Conservation (phyloP, 2,797 vertebrate genomes). For the Passerculus sandwichensis region DNA sequence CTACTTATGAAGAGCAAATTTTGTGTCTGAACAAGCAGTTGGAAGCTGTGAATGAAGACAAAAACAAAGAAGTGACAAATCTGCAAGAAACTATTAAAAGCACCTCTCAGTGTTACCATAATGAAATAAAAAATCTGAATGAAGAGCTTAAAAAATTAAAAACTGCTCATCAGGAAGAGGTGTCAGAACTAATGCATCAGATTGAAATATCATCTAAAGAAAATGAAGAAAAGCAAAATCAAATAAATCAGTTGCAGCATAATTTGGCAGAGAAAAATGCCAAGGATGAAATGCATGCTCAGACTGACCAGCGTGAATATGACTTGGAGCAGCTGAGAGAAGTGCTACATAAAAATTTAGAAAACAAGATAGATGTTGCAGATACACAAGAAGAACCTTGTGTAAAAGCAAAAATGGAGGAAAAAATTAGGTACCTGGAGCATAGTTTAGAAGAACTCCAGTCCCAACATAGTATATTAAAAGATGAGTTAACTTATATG, state of each 20-base stretch:
- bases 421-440: conserved; percentile 78
- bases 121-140: conserved; percentile 83
- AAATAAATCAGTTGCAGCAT: conserved; percentile 81
- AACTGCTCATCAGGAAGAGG: conserved; percentile 83
- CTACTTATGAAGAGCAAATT: conserved; percentile 80
- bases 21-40: conserved; percentile 79
- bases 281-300: conserved; percentile 77
- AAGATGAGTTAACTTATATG: conserved; percentile 91
- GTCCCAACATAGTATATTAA: conserved; percentile 89
- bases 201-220: conserved; percentile 76
- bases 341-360: conserved; percentile 57
- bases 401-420: conserved; percentile 63
- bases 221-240: conserved; percentile 82
- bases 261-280: conserved; percentile 78
- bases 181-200: conserved; percentile 81
- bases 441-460: conserved; percentile 83
- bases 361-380: conserved; percentile 13
- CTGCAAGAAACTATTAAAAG: conserved; percentile 81
- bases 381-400: background rate
- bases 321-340: conserved; percentile 64
- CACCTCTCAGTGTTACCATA: conserved; percentile 79
- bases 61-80: conserved; percentile 73
- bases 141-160: conserved; percentile 81
- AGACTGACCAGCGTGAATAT: conserved; percentile 75
- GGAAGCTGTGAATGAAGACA: conserved; percentile 71